Evolutionary conservation across 1,140 invertebrate genomes (phyloP).

Genomic region (Wasmannia auropunctata): DNA sequence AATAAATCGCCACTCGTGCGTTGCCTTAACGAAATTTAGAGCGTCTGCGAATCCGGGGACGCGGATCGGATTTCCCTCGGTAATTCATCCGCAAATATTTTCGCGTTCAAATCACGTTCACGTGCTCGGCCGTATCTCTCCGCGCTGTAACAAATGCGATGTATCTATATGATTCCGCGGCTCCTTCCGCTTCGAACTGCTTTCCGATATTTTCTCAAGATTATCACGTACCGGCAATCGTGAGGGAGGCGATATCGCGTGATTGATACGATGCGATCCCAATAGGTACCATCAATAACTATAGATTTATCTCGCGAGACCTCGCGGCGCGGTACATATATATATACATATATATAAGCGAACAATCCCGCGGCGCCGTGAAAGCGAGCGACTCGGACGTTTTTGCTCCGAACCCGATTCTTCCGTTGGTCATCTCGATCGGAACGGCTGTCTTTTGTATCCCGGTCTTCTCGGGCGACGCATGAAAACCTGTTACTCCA

Average conservation of each 20-base stretch:
- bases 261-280: background rate
- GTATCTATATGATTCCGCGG: background rate
- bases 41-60: background rate
- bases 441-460: conserved; percentile 59
- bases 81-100: background rate
- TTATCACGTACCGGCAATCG: background rate
- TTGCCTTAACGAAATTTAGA: conserved; percentile 18
- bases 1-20: conserved; percentile 17
- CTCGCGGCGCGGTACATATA: background rate
- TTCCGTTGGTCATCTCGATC: conserved; percentile 50
- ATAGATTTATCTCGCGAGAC: conserved; percentile 14
- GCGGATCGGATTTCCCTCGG: background rate
- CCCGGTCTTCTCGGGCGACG: conserved; percentile 17
- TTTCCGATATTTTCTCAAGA: background rate
- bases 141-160: background rate
- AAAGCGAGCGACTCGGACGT: conserved; percentile 56
- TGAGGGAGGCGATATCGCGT: background rate
- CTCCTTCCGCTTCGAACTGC: background rate
- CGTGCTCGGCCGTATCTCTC: background rate
- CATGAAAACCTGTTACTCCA: conserved; percentile 71
- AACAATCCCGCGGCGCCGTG: conserved; percentile 44
- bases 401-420: conserved; percentile 43
- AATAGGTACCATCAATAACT: conserved; percentile 1
- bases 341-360: no score
- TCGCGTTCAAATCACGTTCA: background rate